These are phyloP conservation scores for Orcinus orca DNA, from an alignment of 2,113 vertebrate species.

Conservation along the genomic window DNA sequence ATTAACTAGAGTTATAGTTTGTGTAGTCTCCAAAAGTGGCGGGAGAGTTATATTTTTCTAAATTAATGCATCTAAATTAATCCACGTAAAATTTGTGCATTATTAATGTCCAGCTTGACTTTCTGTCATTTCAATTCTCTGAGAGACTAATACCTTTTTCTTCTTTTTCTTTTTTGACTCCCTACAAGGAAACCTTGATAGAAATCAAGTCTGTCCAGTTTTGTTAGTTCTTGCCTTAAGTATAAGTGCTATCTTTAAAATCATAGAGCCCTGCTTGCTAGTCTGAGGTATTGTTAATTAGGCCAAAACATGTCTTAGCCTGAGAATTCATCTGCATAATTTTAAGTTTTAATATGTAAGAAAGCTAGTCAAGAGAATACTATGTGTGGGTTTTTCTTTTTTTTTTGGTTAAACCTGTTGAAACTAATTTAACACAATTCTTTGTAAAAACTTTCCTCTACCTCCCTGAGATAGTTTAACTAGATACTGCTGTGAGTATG, in stretches of 20 bases:
- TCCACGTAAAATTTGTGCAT: not conserved
- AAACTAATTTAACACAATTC: slow-evolving; percentile 40
- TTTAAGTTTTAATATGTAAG: slow-evolving; percentile 45
- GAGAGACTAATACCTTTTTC: slow-evolving; percentile 36
- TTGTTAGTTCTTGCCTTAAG: slow-evolving; percentile 34
- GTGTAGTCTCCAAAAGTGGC: not conserved
- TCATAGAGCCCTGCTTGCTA: slow-evolving; percentile 13
- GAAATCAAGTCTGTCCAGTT: slow-evolving; percentile 68
- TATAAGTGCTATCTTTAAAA: slow-evolving; percentile 57
- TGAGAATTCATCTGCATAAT: slow-evolving; percentile 55
- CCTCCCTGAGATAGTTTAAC: slow-evolving; percentile 6
- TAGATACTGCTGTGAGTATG: not conserved
- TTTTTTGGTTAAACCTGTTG: slow-evolving; percentile 23
- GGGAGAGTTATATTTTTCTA: slow-evolving; percentile 13
- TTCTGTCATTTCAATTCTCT: slow-evolving; percentile 55
- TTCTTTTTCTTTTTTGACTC: slow-evolving; percentile 67
- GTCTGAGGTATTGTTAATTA: slow-evolving; percentile 62
- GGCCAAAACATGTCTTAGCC: slow-evolving; percentile 65
- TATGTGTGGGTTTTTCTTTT: not conserved
- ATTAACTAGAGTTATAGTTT: not conserved
- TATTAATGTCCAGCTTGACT: not conserved
- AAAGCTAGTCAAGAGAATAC: slow-evolving; percentile 28
- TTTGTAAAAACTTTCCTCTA: slow-evolving; percentile 20
- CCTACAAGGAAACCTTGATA: slow-evolving; percentile 54
- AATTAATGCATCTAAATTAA: slow-evolving; percentile 20